Evolutionary conservation across 2,113 vertebrate species (phyloP), one percentile per base, ranked within the genome.

Genomic region (Prolemur simus): DNA sequence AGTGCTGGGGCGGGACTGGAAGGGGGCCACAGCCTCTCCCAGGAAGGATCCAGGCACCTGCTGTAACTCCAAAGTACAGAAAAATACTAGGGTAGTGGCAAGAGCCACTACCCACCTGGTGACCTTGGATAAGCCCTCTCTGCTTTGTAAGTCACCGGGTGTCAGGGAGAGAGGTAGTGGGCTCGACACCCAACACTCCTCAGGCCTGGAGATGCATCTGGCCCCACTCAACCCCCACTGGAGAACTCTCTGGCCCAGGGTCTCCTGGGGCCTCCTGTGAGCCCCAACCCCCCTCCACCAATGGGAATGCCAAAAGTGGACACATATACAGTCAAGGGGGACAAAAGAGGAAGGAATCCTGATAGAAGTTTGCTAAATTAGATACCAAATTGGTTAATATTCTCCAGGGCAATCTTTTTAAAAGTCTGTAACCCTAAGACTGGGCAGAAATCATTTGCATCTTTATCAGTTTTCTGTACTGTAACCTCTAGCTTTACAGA

Each of bases 1-100:
- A 71, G 64, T 0, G 0, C 80, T 49, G 6, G 77, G 88, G 27
- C 11, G 9, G 76, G 81, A 21, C 85, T 34, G n/a, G 68, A 60
- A 54, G 58, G 29, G 60, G 66, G 20, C 17, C 42, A 0, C 27
- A 11, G 12, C 34, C 10, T 8, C 20, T 34, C 21, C 49, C 6
- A 15, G 0, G 37, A 76, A 21, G 34, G 45, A n/a, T 42, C 34
- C 13, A 76, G 25, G 17, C 7, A 2, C 42, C 64, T 34, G 71
- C 29, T 82, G 5, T 56, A 29, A 98, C 37, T 87, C 91, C 84
- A 87, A 89, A 95, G 95, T 82, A 47, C 91, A 84, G 64, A 13
- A 39, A 15, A 64, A 56, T 6, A 27, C 52, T 1, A 58, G 87
- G 84, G 45, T 11, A 20, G 39, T 10, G 0, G 45, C 54, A 86